phyloP scores from a whole-genome alignment of 2,797 vertebrate species.

The Micrastur ruficollis region DNA sequence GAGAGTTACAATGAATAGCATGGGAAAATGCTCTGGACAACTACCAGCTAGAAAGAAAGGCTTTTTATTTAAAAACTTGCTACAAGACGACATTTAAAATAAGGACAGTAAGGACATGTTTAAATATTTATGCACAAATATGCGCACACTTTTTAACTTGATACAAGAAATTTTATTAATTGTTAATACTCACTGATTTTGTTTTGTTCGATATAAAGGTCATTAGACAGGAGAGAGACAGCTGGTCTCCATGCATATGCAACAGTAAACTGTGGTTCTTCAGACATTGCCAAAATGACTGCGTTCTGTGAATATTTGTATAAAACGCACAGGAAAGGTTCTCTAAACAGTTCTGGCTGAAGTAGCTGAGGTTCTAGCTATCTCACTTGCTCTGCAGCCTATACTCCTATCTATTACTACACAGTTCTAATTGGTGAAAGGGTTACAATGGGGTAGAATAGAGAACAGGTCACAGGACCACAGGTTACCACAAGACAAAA shows the following conservation, averaged over 20 bases:
- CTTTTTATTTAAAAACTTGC: not conserved
- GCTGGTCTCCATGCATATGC: not conserved
- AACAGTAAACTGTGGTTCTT: not conserved
- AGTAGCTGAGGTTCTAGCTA: not conserved
- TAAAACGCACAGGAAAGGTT: not conserved
- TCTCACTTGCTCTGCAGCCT: not conserved
- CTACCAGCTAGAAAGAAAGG: conserved; percentile 17
- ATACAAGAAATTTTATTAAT: conserved; percentile 3
- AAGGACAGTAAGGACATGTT: not conserved
- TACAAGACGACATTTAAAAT: not conserved
- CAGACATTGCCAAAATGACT: not conserved
- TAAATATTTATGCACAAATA: not conserved
- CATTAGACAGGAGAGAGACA: not conserved
- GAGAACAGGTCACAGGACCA: not conserved
- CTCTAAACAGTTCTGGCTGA: not conserved
- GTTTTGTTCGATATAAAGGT: not conserved
- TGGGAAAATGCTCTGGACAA: not conserved
- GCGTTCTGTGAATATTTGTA: not conserved
- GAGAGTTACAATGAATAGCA: conserved; percentile 1
- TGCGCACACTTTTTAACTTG: not conserved
- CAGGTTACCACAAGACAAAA: not conserved
- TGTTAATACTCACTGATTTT: not conserved
- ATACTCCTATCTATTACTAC: not conserved
- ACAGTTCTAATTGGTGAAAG: not conserved
- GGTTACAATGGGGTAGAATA: not conserved